Conservation (phyloP, 2,113 vertebrate species). For the Platysternon megacephalum region DNA sequence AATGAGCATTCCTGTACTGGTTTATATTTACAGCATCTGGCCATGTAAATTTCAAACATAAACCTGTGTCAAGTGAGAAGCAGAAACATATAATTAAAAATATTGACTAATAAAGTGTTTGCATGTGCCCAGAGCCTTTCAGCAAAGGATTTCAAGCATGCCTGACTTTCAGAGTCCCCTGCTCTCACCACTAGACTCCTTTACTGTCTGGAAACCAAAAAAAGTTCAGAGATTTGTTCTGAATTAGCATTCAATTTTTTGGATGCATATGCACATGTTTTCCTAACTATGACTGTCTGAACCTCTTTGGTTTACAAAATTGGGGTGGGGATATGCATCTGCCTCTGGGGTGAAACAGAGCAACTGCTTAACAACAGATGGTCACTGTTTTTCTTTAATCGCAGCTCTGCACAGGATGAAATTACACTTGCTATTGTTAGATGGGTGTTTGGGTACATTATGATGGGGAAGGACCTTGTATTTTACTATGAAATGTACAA, state of each 20-base stretch:
- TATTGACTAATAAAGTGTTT: neutral
- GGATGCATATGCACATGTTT: neutral
- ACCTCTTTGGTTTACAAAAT: conserved; percentile 40
- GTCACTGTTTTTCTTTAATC: neutral
- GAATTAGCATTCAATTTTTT: neutral
- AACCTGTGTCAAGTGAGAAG: neutral
- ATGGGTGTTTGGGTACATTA: neutral
- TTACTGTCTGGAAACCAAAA: neutral
- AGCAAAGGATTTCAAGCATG: neutral
- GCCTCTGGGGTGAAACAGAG: neutral
- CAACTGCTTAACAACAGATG: conserved; percentile 6
- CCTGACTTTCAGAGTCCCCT: neutral
- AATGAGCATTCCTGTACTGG: neutral
- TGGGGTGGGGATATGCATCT: conserved; percentile 14
- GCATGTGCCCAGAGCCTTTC: neutral
- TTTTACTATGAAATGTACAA: neutral
- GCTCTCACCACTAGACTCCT: neutral
- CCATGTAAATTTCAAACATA: neutral
- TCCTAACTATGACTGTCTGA: neutral
- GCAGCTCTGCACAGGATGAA: neutral
- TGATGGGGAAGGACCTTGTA: neutral
- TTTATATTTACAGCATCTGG: conserved; percentile 49
- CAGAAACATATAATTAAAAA: neutral
- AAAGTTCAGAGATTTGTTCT: neutral
- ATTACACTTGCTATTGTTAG: neutral